phyloP scores from a whole-genome alignment of 2,797 vertebrate species.

The Pagetopsis macropterus region DNA sequence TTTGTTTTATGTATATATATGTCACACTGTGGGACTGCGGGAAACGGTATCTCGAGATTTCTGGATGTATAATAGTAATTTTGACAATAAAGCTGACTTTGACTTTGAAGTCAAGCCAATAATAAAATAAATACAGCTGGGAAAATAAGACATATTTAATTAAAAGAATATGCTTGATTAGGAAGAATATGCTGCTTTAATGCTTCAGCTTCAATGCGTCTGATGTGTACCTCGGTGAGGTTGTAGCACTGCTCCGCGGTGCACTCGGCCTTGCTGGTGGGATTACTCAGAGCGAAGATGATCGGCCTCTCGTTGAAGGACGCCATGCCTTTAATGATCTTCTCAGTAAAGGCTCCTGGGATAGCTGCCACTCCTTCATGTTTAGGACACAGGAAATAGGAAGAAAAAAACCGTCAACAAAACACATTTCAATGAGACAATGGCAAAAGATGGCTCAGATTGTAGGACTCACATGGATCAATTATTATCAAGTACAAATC shows the following conservation, averaged over 20 bases:
- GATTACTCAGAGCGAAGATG: slow-evolving; percentile 97
- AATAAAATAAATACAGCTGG: background rate
- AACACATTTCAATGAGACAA: background rate
- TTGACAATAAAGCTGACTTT: too few species aligned
- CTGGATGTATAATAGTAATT: too few species aligned
- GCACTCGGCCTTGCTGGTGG: slow-evolving; percentile 98
- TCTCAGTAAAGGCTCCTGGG: slow-evolving; percentile 93
- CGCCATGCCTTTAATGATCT: slow-evolving; percentile 95
- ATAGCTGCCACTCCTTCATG: slow-evolving; percentile 92
- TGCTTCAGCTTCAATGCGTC: background rate
- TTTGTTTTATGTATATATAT: too few species aligned
- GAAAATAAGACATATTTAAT: background rate
- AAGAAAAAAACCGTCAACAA: background rate
- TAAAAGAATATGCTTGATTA: too few species aligned
- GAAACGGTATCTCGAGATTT: too few species aligned
- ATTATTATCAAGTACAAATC: too few species aligned
- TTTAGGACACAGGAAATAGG: slow-evolving; percentile 19
- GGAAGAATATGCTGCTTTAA: too few species aligned
- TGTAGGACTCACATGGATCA: slow-evolving; percentile 5
- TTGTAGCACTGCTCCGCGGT: slow-evolving; percentile 96
- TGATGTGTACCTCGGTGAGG: slow-evolving; percentile 88
- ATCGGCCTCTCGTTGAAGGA: slow-evolving; percentile 93
- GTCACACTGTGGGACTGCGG: too few species aligned
- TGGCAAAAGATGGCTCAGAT: background rate
- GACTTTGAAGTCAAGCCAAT: background rate